Percentiles rank a stretch among this genome's conserved stretches.
phyloP scores from a whole-genome alignment of 2,113 vertebrate genomes.

The Varanus komodoensis region DNA sequence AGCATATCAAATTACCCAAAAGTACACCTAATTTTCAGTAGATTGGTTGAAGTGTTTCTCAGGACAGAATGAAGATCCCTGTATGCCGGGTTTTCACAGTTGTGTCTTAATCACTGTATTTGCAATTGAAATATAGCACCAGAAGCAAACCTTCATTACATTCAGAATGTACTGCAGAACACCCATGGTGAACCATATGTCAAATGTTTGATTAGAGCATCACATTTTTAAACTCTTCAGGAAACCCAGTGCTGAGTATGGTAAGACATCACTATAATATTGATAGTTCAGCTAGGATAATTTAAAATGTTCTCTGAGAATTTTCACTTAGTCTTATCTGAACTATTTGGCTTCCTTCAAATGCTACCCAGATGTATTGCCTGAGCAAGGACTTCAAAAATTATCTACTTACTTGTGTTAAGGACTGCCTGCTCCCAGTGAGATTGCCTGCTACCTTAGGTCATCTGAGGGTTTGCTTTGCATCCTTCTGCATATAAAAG shows the following conservation, averaged over 20 bases:
- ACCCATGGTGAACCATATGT: slow-evolving; percentile 17
- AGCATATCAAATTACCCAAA: background rate
- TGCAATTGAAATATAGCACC: background rate
- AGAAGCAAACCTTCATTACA: background rate
- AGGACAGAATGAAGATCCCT: too few relatives aligned
- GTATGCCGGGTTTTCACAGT: background rate
- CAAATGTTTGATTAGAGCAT: slow-evolving; percentile 21
- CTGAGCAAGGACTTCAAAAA: background rate
- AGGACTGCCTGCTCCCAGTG: background rate
- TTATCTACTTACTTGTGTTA: background rate
- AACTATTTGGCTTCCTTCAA: background rate
- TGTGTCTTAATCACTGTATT: background rate
- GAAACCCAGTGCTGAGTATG: rapidly evolving
- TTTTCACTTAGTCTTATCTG: background rate
- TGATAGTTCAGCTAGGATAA: background rate
- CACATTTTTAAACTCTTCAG: slow-evolving; percentile 36
- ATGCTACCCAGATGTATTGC: background rate
- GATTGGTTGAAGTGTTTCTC: too few relatives aligned
- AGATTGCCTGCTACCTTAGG: too few relatives aligned
- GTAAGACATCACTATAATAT: background rate
- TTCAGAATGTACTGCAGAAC: background rate
- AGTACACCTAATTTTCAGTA: background rate
- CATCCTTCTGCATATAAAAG: too few relatives aligned
- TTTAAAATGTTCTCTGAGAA: background rate
- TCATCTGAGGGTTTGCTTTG: too few relatives aligned